phyloP scores from a whole-genome alignment of 23 tunicate species.

The Oikopleura albicans region DNA sequence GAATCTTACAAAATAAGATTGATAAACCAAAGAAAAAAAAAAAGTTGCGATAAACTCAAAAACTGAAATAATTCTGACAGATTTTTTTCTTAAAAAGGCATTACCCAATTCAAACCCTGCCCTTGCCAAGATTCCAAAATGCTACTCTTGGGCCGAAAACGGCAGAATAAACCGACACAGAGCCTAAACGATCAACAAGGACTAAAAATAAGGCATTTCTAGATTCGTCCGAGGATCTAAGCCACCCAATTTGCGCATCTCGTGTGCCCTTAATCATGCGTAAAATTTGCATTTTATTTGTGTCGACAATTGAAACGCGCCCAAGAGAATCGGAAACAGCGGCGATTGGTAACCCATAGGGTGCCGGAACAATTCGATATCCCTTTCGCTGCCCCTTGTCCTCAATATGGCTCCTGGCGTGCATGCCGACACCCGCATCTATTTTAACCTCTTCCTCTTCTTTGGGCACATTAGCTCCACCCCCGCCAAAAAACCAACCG shows the following conservation, averaged over 20 bases:
- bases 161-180: not conserved
- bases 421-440: not conserved
- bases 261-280: not conserved
- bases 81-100: too few species aligned
- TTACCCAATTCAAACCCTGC: too few species aligned
- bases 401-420: not conserved
- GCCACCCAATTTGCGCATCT: not conserved
- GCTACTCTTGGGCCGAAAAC: not conserved
- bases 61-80: too few species aligned
- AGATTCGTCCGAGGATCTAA: not conserved
- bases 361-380: not conserved
- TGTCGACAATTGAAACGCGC: not conserved
- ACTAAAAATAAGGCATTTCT: conserved; percentile 11
- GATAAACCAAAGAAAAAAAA: too few species aligned
- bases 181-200: not conserved
- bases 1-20: too few species aligned
- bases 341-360: not conserved
- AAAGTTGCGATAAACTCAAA: too few species aligned
- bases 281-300: not conserved
- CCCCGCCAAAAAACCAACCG: conserved; percentile 17
- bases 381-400: not conserved
- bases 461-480: not conserved
- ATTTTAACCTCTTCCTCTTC: not conserved
- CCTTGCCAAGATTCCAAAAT: not conserved
- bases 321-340: not conserved